Evolutionary conservation across 1,140 invertebrate genomes (phyloP).

Genomic region (Phthorimaea operculella): DNA sequence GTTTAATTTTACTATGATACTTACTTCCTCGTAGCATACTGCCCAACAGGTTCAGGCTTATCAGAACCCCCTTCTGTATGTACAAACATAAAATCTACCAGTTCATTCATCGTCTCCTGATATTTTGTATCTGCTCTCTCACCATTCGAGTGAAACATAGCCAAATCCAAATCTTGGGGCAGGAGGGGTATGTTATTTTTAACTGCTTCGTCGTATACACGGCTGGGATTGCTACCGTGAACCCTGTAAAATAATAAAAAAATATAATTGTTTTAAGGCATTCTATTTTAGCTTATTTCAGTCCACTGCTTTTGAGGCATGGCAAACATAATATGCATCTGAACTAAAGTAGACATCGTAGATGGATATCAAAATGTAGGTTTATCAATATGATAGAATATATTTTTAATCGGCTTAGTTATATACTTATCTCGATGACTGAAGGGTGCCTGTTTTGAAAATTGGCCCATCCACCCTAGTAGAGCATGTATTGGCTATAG

Average conservation of each 20-base stretch:
- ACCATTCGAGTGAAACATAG: constrained; percentile 26
- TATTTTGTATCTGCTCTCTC: constrained; percentile 20
- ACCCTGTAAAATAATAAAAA: constrained; percentile 30
- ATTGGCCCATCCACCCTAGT: no score
- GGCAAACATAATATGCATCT: no score
- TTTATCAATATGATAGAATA: no score
- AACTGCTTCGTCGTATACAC: constrained; percentile 30
- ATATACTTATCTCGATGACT: no score
- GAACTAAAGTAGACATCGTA: no score
- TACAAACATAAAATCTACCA: constrained; percentile 26
- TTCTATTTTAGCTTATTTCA: no score
- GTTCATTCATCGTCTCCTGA: constrained; percentile 21
- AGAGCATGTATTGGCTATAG: no score
- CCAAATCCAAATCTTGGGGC: constrained; percentile 26
- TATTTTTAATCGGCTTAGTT: no score
- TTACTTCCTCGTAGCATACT: constrained; percentile 36
- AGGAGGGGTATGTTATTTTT: constrained; percentile 29
- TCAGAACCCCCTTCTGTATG: constrained; percentile 12
- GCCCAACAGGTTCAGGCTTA: constrained; percentile 21
- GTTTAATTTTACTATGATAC: constrained; percentile 4
- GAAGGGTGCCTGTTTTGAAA: no score
- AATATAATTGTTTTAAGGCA: no score
- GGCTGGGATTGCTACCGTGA: constrained; percentile 32
- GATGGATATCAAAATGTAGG: no score
- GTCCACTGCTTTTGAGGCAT: no score